Evolutionary conservation across 2,888 invertebrate species (phyloP), one percentile per base, ranked within the genome.

Genomic region (Euproctis similis): DNA sequence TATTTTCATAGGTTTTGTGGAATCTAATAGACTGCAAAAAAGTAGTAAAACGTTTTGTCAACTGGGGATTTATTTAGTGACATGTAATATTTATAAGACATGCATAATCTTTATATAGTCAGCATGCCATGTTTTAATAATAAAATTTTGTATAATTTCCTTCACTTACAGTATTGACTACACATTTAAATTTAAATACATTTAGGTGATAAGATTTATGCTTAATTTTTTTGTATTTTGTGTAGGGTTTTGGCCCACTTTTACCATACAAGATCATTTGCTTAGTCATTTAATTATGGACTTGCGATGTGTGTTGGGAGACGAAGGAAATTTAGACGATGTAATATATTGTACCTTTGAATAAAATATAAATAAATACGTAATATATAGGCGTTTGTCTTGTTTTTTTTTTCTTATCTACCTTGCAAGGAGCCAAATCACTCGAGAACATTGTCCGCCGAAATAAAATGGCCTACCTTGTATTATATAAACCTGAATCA

Each of bases 281-380:
- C 75, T 73, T 78, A 78, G 76, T 80, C 76, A 75, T 71, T 68
- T n/a, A n/a, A 70, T 60, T 57, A 67, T 62, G 71, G 68, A 73
- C 66, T 60, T 64, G 76, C 72, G 70, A 72, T 69, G 71, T 63
- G 55, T 61, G 71, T 65, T 69, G 76, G 62, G 67, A 68, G 65
- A 70, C 60, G 65, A 69, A 59, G 59, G 64, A 54, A 66, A 73
- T 72, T 69, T 64, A 63, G 75, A 78, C 74, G 80, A 69, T 82
- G 82, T 82, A 82, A 81, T 80, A 82, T 82, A 82, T 82, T 84
- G 82, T 82, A 82, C 77, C 82, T 82, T 82, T 80, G 69, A 80
- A 74, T 73, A 66, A 58, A 71, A 71, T 81, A 82, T 81, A 78
- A 81, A 82, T 80, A 81, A 81, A 82, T 80, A 82, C 78, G 75